Evolutionary conservation across 2,113 vertebrate genomes (phyloP), one percentile per base, ranked within the genome.

Genomic region (Rhinopithecus roxellana): DNA sequence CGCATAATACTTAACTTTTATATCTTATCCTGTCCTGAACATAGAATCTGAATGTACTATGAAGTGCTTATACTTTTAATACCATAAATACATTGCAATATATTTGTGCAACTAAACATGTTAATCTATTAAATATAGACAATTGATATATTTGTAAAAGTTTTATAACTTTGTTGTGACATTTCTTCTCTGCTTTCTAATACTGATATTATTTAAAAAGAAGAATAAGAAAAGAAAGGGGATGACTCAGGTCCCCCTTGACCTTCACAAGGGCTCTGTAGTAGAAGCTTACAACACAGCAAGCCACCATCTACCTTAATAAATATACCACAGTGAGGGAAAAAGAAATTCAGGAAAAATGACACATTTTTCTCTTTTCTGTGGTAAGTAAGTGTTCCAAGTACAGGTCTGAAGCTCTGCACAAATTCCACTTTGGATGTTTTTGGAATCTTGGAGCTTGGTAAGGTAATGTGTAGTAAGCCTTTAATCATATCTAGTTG

Each of bases 331-430:
- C 3, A 5, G 48, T 5, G 11, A 48, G 8, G 16, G n/a, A 61
- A 86, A 61, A 95, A 25, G 25, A 55, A 52, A 45, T 74, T 82
- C 85, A 77, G 48, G 55, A n/a, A 93, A 91, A 57, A 18, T 14
- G 57, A 38, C 18, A 12, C 22, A 38, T 40, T 50, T 88, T 90
- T 32, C 80, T 61, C 69, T 82, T 70, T 81, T 70, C 40, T 52
- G 3, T 52, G 59, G 70, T 50, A 59, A 84, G 61, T 50, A 59
- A 84, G 17, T 38, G 16, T 43, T 89, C 11, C 64, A 8, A 18
- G 75, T 22, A 16, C 8, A n/a, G 23, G 1, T 20, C 18, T 84
- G 38, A 38, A n/a, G 20, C 8, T n/a, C 35, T 64, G 4, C 22
- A 13, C 6, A 4, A 20, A 25, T 50, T 91, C 48, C 45, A 12